These are phyloP conservation scores for Apeira syringaria DNA, from an alignment of 2,888 invertebrate species.

Conservation along the genomic window DNA sequence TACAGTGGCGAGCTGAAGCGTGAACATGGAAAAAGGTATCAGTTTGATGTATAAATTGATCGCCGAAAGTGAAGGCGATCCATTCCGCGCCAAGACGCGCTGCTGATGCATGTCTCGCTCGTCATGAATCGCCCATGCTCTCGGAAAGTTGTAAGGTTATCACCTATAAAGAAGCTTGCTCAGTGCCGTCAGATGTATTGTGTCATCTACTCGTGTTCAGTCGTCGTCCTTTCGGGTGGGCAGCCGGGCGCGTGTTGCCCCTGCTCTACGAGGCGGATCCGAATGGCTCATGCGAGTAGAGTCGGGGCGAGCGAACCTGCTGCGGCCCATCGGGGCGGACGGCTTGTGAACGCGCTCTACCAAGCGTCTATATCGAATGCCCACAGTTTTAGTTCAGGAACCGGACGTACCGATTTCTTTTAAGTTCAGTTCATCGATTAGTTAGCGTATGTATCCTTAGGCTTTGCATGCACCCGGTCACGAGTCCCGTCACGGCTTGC, in stretches of 20 bases:
- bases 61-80: conserved; percentile 75
- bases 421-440: conserved; percentile 81
- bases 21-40: conserved; percentile 99
- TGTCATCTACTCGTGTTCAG: conserved; percentile 81
- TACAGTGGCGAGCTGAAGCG: conserved; percentile 99
- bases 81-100: conserved; percentile 51
- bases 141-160: conserved; percentile 68
- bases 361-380: conserved; percentile 81
- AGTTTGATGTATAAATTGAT: conserved; percentile 73
- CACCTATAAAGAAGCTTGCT: conserved; percentile 80
- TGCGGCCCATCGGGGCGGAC: conserved; percentile 46
- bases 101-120: conserved; percentile 42
- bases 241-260: conserved; percentile 41
- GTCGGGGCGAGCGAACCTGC: conserved; percentile 44
- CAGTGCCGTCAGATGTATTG: conserved; percentile 85
- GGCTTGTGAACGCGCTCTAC: conserved; percentile 73
- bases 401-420: conserved; percentile 79
- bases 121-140: conserved; percentile 72
- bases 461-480: conserved; percentile 82
- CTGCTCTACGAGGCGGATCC: conserved; percentile 37
- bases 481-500: conserved; percentile 74
- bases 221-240: conserved; percentile 46
- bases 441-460: conserved; percentile 79
- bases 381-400: conserved; percentile 75
- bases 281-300: conserved; percentile 34